Percentiles rank a stretch among this genome's conserved stretches.
These are phyloP conservation scores for Nemurella pictetii DNA, from an alignment of 2,888 invertebrate genomes.

Conservation along the genomic window DNA sequence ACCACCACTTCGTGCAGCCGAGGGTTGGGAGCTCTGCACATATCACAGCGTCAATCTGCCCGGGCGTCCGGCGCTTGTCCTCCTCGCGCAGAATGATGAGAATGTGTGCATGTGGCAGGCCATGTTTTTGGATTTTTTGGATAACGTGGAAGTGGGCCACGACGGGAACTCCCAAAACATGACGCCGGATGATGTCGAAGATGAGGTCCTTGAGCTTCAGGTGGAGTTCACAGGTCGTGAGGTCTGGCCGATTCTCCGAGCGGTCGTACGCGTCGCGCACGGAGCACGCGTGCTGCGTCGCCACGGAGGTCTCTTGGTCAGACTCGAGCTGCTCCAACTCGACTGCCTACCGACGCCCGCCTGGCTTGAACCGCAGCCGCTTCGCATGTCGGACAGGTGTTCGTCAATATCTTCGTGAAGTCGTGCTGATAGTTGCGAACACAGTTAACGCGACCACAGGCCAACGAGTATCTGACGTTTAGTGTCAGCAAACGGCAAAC, in stretches of 20 bases:
- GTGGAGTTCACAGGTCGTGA: conserved; percentile 42
- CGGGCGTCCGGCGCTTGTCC: conserved; percentile 44
- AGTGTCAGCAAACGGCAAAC: no score
- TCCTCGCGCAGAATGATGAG: conserved; percentile 43
- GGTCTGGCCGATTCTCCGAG: conserved; percentile 36
- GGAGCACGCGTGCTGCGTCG: no score
- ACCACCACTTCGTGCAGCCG: conserved; percentile 39
- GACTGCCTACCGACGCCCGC: no score
- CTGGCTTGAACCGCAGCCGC: no score
- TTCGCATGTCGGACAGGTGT: no score
- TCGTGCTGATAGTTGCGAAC: no score
- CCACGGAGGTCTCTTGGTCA: no score
- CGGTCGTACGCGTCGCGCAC: conserved; percentile 28
- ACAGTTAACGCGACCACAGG: no score
- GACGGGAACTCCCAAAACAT: conserved; percentile 42
- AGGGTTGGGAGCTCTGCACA: conserved; percentile 38
- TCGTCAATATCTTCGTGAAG: no score
- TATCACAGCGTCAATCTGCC: conserved; percentile 40
- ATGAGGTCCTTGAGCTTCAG: conserved; percentile 39
- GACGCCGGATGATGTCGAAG: conserved; percentile 26
- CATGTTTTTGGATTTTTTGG: conserved; percentile 48
- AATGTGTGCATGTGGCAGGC: conserved; percentile 45
- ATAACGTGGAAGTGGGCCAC: conserved; percentile 43
- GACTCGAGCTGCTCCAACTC: no score
- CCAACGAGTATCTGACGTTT: no score